Base-by-base conservation (phyloP, 2,797 vertebrate genomes). In the Pelochelys cantorii region DNA sequence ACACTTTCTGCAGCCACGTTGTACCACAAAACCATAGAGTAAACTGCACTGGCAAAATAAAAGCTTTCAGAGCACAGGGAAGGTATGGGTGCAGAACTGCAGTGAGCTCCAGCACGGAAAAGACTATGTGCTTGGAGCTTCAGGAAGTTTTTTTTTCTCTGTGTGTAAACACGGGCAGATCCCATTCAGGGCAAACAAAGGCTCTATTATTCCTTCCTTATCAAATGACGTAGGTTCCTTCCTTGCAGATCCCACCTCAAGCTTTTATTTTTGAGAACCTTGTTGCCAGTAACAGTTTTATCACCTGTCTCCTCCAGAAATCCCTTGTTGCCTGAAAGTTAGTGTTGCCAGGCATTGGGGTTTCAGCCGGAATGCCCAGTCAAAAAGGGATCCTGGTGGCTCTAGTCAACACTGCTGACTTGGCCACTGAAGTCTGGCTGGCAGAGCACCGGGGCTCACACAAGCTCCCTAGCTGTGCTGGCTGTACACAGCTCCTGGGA, bases 101-200 rank as follows among this genome's bases (percentile, higher is more conserved):
- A 75, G 81, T 17, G 37, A 94, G 94, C 18, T 59, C 77, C 59
- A 84, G 82, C 90, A 84, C 23, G 42, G 94, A 94, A 90, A 90
- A 81, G 52, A 55, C 92, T 92, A 48, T 48, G 84, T 75, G 0
- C 81, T 86, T 48, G 53, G 71, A 90, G 87, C 94, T 92, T 95
- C 86, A 96, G 97, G 97, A 97, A 98, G 95, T 81, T 84, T 95
- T 94, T 18, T 95, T 94, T 18, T 88, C 90, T 81, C 65, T 74
- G 80, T 87, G 90, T 92, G 87, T 91, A 97, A 97, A 96, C 89
- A 94, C 27, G 4, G 42, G 8, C 91, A 77, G 89, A 83, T 81
- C 90, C 84, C 18, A 93, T 31, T 53, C 78, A 48, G 91, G 86
- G 83, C 93, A 8, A 7, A 90, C 83, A 92, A 96, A 95, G 92